Percentiles rank a stretch among this genome's conserved stretches.
Evolutionary conservation across 2,113 vertebrate genomes (phyloP).

Genomic region (Plecturocebus donacophilus): DNA sequence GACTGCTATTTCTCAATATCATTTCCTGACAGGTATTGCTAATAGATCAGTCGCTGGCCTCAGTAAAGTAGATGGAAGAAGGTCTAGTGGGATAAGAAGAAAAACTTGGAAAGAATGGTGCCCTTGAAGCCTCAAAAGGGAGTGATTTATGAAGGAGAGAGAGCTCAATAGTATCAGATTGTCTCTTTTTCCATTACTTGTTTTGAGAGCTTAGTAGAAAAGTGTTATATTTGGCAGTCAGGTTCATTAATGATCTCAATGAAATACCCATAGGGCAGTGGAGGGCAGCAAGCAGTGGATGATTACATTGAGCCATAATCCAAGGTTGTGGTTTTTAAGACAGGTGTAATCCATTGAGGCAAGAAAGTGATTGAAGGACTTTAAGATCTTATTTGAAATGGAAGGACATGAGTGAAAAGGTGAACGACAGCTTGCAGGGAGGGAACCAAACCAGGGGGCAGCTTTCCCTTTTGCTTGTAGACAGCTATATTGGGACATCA

Average conservation of each 20-base stretch:
- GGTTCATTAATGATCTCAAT: background rate
- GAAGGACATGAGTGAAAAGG: conserved; percentile 31
- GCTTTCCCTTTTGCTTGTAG: background rate
- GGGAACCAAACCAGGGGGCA: background rate
- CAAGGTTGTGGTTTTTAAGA: conserved; percentile 17
- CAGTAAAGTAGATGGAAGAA: conserved; percentile 7
- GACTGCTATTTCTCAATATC: background rate
- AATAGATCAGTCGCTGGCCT: background rate
- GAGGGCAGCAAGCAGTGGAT: background rate
- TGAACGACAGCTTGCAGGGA: background rate
- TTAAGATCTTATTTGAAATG: background rate
- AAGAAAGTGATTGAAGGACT: background rate
- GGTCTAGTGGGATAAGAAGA: background rate
- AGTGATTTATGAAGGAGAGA: background rate
- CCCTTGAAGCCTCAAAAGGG: background rate
- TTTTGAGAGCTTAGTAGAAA: conserved; percentile 33
- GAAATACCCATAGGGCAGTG: background rate
- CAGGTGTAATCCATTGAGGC: background rate
- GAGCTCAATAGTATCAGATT: background rate
- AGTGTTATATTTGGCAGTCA: conserved; percentile 27
- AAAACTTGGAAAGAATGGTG: background rate
- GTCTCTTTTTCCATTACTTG: background rate
- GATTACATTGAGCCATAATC: background rate
- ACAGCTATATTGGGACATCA: background rate
- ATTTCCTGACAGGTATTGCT: background rate